Percentiles rank a stretch among this genome's conserved stretches.
These are phyloP conservation scores for Epizoanthus stellaris DNA, from an alignment of 92 coral and sea anemone species.

Conservation along the genomic window DNA sequence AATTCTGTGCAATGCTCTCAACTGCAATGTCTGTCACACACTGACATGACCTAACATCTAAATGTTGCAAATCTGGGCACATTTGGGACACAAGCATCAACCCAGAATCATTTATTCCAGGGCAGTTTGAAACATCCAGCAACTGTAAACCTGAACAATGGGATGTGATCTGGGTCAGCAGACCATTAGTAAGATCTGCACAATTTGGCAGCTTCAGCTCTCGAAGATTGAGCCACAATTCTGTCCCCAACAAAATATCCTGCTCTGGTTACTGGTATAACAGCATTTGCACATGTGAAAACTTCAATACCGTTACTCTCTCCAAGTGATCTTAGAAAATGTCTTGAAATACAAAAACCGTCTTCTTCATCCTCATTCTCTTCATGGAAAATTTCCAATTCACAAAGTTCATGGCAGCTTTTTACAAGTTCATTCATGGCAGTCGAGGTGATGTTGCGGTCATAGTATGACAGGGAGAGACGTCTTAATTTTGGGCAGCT, in stretches of 20 bases:
- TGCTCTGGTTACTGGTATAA: constrained; percentile 63
- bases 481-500: constrained; percentile 43
- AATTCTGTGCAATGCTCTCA: constrained; percentile 68
- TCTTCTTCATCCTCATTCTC: constrained; percentile 57
- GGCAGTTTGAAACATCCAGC: constrained; percentile 75
- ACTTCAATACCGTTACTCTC: constrained; percentile 44
- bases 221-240: constrained; percentile 23
- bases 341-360: constrained; percentile 50
- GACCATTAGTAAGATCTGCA: constrained; percentile 44
- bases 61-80: constrained; percentile 70
- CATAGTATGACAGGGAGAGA: constrained; percentile 43
- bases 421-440: constrained; percentile 47
- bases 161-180: constrained; percentile 37
- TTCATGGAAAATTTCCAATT: constrained; percentile 55
- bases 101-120: constrained; percentile 79
- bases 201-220: constrained; percentile 67
- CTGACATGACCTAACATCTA: constrained; percentile 75
- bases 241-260: background rate
- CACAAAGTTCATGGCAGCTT: constrained; percentile 53
- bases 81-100: constrained; percentile 62
- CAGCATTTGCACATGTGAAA: constrained; percentile 62
- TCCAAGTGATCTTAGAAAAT: constrained; percentile 38
- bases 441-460: constrained; percentile 50
- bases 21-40: constrained; percentile 81
- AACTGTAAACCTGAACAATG: constrained; percentile 54